Base-by-base conservation (phyloP, 2,113 vertebrate genomes). In the Esox niger region DNA sequence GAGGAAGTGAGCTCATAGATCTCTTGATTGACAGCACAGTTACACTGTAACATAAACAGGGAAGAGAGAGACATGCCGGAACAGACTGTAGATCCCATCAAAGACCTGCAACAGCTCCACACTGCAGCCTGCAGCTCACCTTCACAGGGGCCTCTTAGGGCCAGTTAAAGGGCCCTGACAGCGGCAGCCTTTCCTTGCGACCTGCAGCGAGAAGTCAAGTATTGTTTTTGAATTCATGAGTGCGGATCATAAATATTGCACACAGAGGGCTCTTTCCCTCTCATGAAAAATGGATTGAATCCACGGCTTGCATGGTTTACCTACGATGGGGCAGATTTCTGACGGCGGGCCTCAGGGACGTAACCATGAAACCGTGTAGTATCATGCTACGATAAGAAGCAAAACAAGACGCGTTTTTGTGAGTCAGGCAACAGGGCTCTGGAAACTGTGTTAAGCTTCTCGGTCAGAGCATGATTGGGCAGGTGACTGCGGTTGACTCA, bases 11-110 rank as follows among this genome's bases (percentile, higher is more conserved):
- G 85, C 76, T 66, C 86, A 87, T 90, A 90, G 87, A 89, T 90
- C 86, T 85, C 70, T 78, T 86, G 87, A 91, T 87, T 90, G 90
- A 90, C 89, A 87, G 74, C 81, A 84, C 82, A 84, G 86, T 90
- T 90, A 88, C 81, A 83, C 79, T 80, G 74, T 87, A 82, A 83
- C 82, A 86, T 86, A 83, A 62, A 55, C 32, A 17, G 46, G 29
- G 35, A 52, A 52, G 17, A 52, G 21, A 23, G 27, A 43, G 38
- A 4, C 3, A 30, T 58, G 13, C 47, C 20, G 47, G n/a, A 52
- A 52, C 47, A 52, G 17, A 52, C 20, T 52, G 17, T 52, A 6
- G 47, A 52, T 17, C 47, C n/a, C 9, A 70, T 74, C 62, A 64
- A 62, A 49, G 46, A n/a, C 46, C 46, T 49, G 6, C 20, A 17